Evolutionary conservation across 2,888 invertebrate genomes (phyloP), one percentile per base, ranked within the genome.

Genomic region (Leptarthrus brevirostris): DNA sequence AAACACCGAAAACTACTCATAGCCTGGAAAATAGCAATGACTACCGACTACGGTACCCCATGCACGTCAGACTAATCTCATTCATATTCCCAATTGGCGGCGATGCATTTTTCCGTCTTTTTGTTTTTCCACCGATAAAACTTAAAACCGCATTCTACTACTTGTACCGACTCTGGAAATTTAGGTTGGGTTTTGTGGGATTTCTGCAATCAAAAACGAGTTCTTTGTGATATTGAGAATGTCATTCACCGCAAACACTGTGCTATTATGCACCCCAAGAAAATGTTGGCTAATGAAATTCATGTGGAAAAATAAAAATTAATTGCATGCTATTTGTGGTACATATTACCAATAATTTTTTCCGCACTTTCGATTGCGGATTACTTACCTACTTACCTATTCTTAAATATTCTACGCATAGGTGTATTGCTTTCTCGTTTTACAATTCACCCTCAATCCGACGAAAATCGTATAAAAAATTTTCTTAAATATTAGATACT

Each of bases 101-200:
- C 47, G 40, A n/a, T 47, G 49, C 30, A 26, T 16, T 34, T 30
- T 22, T 18, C 20, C 24, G 18, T 52, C 34, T 24, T 64, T 44
- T 64, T 16, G 44, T 47, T 47, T 64, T 36, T 40, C 40, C 40
- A 22, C 14, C 34, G 34, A 30, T 30, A 30, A 52, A 52, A 49
- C 49, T 49, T 4, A 52, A 52, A 49, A 52, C 52, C 69, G 69
- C 69, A 69, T 69, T 69, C 69, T 69, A 69, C 52, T 34, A 69
- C 34, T 69, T 26, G 52, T 34, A 22, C 49, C 24, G 26, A 47
- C 64, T 66, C 64, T 22, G 18, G 22, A 52, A 69, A 69, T 69
- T 52, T 69, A 66, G 69, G 52, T 69, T 69, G 49, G 52, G 69
- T 69, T 66, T 69, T 69, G 69, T 69, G 69, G 69, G 69, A 69